Conservation (phyloP, 2,888 invertebrate genomes). For the Julus scanicus region DNA sequence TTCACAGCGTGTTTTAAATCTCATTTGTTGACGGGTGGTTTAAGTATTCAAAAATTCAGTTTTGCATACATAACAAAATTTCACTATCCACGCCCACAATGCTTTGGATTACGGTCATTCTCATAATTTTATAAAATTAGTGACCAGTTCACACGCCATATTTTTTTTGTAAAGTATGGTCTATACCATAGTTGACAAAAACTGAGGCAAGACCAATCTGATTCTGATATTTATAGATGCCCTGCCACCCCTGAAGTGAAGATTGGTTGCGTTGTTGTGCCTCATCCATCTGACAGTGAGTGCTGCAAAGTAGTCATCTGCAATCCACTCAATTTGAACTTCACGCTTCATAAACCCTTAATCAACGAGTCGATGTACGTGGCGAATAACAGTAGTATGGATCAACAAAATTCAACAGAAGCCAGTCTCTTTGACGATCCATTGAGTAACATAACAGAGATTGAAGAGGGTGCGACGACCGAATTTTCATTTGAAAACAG, state of each 20-base stretch:
- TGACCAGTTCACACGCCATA: no score
- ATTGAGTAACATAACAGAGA: not conserved
- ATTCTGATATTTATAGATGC: conserved; percentile 36
- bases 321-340: conserved; percentile 50
- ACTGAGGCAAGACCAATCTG: not conserved
- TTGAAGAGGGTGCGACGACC: not conserved
- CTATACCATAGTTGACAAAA: not conserved
- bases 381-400: not conserved
- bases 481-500: not conserved
- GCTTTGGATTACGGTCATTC: no score
- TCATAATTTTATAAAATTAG: no score
- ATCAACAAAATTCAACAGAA: not conserved
- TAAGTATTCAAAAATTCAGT: no score
- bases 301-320: conserved; percentile 54
- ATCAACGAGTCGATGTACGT: not conserved
- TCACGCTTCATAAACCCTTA: not conserved
- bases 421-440: not conserved
- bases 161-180: no score
- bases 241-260: not conserved
- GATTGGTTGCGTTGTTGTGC: conserved; percentile 50
- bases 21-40: no score
- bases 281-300: conserved; percentile 50
- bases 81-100: no score
- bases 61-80: no score
- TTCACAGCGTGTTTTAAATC: no score